These are phyloP conservation scores for Forbesichthys agassizii DNA, from an alignment of 2,113 vertebrate genomes.

Conservation along the genomic window DNA sequence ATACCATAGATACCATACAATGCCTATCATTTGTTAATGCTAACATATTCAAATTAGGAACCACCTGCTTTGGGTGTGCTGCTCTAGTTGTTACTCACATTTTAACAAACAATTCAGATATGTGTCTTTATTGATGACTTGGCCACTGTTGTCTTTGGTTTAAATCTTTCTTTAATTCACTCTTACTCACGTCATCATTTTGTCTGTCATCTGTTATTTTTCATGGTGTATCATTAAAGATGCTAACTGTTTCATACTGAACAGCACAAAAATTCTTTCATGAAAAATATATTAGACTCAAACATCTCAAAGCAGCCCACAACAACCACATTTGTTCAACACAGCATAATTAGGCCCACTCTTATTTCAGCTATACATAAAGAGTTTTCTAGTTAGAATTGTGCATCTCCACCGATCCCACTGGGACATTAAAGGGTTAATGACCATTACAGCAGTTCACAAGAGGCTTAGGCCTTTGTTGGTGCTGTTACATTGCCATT, in stretches of 20 bases:
- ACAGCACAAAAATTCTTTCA: background rate
- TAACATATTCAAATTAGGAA: background rate
- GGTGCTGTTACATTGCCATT: conserved; percentile 10
- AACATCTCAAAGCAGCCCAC: background rate
- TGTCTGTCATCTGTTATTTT: background rate
- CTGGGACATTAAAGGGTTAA: background rate
- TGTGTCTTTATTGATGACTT: background rate
- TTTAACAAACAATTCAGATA: too few species aligned
- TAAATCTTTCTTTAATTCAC: background rate
- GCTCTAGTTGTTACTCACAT: background rate
- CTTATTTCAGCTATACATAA: background rate
- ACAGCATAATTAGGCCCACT: background rate
- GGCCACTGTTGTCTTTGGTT: background rate
- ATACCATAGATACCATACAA: background rate
- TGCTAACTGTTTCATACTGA: background rate
- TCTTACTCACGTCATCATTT: background rate
- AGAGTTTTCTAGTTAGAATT: background rate
- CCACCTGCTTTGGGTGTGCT: background rate
- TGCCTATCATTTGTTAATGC: background rate
- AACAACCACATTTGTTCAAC: background rate
- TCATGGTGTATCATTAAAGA: background rate
- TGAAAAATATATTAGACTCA: background rate
- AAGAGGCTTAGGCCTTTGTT: conserved; percentile 22
- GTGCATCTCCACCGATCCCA: background rate
- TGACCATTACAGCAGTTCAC: conserved; percentile 9